Evolutionary conservation across 2,888 invertebrate genomes (phyloP).

Genomic region (Andricus curvator): DNA sequence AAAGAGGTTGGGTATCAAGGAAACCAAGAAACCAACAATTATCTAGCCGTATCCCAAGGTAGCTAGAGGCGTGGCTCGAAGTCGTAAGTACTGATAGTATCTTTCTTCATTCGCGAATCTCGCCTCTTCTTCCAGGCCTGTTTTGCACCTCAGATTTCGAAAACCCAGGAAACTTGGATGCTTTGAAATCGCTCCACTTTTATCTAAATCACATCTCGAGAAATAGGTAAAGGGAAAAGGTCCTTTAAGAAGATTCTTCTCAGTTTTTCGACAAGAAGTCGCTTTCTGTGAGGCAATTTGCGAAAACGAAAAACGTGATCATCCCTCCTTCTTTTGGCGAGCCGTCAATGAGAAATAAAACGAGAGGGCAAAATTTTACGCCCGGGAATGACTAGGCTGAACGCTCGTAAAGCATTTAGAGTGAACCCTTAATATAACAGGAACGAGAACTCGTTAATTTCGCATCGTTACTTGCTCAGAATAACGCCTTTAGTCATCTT

Average conservation of each 20-base stretch:
- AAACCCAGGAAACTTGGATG: background rate
- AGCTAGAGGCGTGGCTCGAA: constrained; percentile 44
- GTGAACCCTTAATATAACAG: constrained; percentile 47
- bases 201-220: constrained; percentile 47
- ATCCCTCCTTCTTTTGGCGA: constrained; percentile 1
- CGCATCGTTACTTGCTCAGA: constrained; percentile 44
- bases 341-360: constrained; percentile 32
- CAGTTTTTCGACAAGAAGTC: constrained; percentile 47
- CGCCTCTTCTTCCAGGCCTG: constrained; percentile 31
- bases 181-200: constrained; percentile 31
- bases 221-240: constrained; percentile 42
- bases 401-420: background rate
- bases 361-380: constrained; percentile 14
- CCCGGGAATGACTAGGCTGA: constrained; percentile 19
- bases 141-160: constrained; percentile 4
- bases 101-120: constrained; percentile 40
- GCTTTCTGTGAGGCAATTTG: constrained; percentile 55
- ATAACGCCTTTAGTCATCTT: constrained; percentile 46
- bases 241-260: constrained; percentile 42
- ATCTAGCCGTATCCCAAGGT: constrained; percentile 43
- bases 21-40: constrained; percentile 49
- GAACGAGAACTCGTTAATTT: constrained; percentile 56
- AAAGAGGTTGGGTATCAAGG: constrained; percentile 30
- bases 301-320: constrained; percentile 59
- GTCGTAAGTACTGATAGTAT: constrained; percentile 31